Conservation (phyloP, 1,140 invertebrate species). For the Nymphalis io region DNA sequence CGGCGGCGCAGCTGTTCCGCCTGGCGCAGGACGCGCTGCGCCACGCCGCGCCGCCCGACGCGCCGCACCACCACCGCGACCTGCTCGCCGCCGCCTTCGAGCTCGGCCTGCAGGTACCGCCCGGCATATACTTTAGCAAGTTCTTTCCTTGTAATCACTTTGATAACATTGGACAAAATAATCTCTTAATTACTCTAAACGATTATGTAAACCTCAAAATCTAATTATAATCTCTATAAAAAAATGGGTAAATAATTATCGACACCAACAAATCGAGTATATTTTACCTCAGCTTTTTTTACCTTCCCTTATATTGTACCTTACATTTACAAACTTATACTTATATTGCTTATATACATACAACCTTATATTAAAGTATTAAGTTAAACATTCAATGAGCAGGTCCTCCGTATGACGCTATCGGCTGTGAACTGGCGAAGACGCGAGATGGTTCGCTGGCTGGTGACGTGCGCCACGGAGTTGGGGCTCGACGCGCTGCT, state of each 20-base stretch:
- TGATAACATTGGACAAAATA: too few species aligned
- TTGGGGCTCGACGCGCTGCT: constrained; percentile 89
- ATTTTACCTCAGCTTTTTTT: too few species aligned
- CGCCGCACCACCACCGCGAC: constrained; percentile 85
- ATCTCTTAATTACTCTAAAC: too few species aligned
- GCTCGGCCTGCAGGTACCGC: constrained; percentile 87
- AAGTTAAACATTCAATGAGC: not conserved
- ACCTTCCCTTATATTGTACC: too few species aligned
- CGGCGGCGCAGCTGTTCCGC: constrained; percentile 91
- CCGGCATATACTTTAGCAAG: not conserved
- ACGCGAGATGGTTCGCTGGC: constrained; percentile 92
- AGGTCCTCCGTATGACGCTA: constrained; percentile 92
- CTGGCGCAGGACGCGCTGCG: constrained; percentile 92
- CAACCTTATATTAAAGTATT: too few species aligned
- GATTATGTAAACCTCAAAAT: too few species aligned
- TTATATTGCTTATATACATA: too few species aligned
- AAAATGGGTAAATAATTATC: too few species aligned
- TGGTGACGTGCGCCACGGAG: constrained; percentile 92
- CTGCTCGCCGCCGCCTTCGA: constrained; percentile 90
- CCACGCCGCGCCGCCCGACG: constrained; percentile 88
- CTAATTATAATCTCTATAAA: too few species aligned
- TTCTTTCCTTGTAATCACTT: not conserved
- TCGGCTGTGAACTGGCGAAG: constrained; percentile 90
- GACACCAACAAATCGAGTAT: too few species aligned
- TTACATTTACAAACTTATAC: too few species aligned